These are phyloP conservation scores for Diaphora mendica DNA, from an alignment of 2,888 invertebrate genomes.

Conservation along the genomic window DNA sequence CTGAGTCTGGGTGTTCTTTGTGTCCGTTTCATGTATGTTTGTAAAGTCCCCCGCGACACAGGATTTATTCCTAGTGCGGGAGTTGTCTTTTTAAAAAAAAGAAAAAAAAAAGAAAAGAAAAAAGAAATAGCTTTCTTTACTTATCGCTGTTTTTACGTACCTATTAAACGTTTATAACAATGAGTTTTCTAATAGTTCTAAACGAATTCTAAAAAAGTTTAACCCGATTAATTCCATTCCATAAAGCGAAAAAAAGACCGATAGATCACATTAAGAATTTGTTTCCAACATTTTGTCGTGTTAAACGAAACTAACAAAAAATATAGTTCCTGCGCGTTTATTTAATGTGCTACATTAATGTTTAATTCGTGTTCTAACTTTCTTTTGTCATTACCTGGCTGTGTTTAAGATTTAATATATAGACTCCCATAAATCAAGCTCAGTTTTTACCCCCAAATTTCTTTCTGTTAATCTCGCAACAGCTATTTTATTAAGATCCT, in stretches of 20 bases:
- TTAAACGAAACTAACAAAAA: slow-evolving; percentile 45
- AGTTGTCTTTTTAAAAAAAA: no score
- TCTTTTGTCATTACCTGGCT: slow-evolving; percentile 38
- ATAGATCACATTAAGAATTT: slow-evolving; percentile 30
- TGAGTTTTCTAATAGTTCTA: no score
- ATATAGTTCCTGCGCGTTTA: slow-evolving; percentile 42
- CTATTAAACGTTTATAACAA: no score
- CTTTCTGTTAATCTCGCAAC: slow-evolving; percentile 6
- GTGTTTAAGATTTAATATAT: slow-evolving; percentile 9
- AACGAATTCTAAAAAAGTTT: no score
- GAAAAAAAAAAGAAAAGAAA: no score
- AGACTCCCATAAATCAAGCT: slow-evolving; percentile 15
- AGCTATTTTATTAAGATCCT: neutral
- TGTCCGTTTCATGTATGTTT: no score
- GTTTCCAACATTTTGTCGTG: slow-evolving; percentile 33
- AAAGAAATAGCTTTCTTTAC: no score
- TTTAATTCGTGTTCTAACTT: slow-evolving; percentile 21
- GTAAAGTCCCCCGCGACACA: no score
- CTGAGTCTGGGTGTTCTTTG: no score
- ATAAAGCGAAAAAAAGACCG: neutral
- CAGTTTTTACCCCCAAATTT: neutral
- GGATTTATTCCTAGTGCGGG: no score
- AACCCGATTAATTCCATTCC: slow-evolving; percentile 3
- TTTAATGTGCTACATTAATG: slow-evolving; percentile 46
- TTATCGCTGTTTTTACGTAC: no score